Percentiles rank a stretch among this genome's conserved stretches.
Conservation (phyloP, 2,888 invertebrate genomes). For the Leptopilina drosophilae region DNA sequence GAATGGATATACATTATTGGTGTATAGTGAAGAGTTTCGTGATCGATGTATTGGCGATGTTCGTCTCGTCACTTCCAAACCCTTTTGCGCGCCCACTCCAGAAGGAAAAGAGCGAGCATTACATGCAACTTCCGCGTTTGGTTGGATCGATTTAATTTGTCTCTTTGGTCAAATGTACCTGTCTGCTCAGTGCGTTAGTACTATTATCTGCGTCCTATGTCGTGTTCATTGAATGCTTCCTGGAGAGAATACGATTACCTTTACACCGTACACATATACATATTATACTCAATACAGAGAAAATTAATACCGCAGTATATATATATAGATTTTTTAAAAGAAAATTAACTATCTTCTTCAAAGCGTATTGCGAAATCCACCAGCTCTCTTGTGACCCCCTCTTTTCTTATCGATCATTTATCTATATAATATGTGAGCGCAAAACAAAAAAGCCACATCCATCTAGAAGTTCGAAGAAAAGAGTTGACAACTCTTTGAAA, state of each 20-base stretch:
- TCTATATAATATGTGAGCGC: background rate
- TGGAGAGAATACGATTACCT: conserved; percentile 14
- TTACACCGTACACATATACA: background rate
- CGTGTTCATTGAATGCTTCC: conserved; percentile 23
- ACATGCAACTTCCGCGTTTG: conserved; percentile 61
- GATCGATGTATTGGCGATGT: conserved; percentile 38
- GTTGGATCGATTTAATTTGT: conserved; percentile 65
- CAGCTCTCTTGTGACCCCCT: background rate
- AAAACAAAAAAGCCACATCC: background rate
- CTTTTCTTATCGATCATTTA: conserved; percentile 3
- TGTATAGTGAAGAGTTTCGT: background rate
- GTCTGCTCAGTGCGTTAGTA: conserved; percentile 27
- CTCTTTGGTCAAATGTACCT: conserved; percentile 54
- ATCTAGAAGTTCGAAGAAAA: background rate
- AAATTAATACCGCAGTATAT: background rate
- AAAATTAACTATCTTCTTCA: conserved; percentile 18
- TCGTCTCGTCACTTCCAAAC: conserved; percentile 38
- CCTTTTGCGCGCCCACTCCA: conserved; percentile 47
- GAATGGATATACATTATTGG: too few relatives aligned
- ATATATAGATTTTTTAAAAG: conserved; percentile 1
- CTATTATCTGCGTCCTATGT: conserved; percentile 24
- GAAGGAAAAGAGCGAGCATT: conserved; percentile 61
- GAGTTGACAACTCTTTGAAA: conserved; percentile 6
- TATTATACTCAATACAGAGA: background rate
- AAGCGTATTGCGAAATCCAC: background rate